Base-by-base conservation (phyloP, 2,113 vertebrate genomes). In the Cheirogaleus medius region DNA sequence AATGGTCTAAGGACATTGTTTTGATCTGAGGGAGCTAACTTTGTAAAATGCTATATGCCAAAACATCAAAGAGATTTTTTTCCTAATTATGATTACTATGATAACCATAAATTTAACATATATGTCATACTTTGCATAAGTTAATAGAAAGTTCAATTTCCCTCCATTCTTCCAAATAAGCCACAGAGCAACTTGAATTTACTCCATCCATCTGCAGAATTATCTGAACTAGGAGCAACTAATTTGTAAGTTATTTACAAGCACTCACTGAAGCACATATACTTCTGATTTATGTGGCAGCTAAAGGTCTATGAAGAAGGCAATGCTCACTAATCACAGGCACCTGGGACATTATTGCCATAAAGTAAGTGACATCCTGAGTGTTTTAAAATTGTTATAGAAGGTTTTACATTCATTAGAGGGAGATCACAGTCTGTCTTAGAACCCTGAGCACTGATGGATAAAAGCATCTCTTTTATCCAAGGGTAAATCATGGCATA, bases 231-330 rank as follows among this genome's bases (percentile, higher is more conserved):
- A 93, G 47, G 32, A 91, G 17, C 27, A 97, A 96, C 85, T 97
- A 97, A 92, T 91, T 86, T 96, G 82, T 83, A 87, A 91, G 49
- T 96, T 97, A 97, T 98, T 98, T 97, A 95, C 94, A 96, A 76
- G 42, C 73, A 87, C 82, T 90, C 91, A 86, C 83, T 90, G 96
- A 97, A 96, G 87, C 96, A 97, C 97, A 91, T n/a, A 96, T 91
- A 97, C 77, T 74, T 77, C 80, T 97, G 87, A 98, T 97, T 98
- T 96, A 95, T 93, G 93, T 91, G 96, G 90, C 95, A 93, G 71
- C 82, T 82, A 81, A 88, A 96, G 64, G 69, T 76, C 76, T 77
- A 14, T 29, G 91, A 92, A 90, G 74, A 87, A 90, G 69, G 25
- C 39, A 49, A 2, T 94, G 37, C 52, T 96, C 69, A 90, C 44